phyloP scores from a whole-genome alignment of 2,888 invertebrate species.

The Pasiphila rectangulata region DNA sequence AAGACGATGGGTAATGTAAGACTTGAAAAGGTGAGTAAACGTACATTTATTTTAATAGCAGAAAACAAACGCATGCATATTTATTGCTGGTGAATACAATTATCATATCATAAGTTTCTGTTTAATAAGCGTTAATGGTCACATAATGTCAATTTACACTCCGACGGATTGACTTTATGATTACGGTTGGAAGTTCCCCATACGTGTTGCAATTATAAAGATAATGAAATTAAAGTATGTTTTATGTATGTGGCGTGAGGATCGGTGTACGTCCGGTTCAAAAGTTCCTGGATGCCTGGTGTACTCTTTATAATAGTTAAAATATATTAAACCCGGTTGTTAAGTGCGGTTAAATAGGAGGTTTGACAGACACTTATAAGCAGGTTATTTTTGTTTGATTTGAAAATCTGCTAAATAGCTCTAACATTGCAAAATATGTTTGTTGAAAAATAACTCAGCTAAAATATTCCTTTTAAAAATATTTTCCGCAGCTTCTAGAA shows the following conservation, averaged over 20 bases:
- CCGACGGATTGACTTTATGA: slow-evolving; percentile 30
- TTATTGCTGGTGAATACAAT: slow-evolving; percentile 24
- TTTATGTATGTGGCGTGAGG: slow-evolving; percentile 26
- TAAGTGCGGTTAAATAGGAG: background rate
- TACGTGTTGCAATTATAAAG: slow-evolving; percentile 26
- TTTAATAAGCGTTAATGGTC: slow-evolving; percentile 30
- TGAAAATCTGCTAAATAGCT: no score
- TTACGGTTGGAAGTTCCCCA: slow-evolving; percentile 30
- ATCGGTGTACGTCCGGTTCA: slow-evolving; percentile 51
- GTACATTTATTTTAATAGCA: background rate
- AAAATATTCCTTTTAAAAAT: background rate
- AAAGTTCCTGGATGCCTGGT: slow-evolving; percentile 27
- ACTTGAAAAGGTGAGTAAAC: background rate
- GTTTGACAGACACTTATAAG: background rate
- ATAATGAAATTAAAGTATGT: slow-evolving; percentile 19
- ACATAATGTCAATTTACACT: slow-evolving; percentile 27
- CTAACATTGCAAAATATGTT: no score
- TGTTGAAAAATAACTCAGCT: no score
- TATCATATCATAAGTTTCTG: slow-evolving; percentile 30
- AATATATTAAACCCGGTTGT: background rate
- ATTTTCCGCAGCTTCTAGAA: background rate
- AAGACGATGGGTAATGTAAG: background rate
- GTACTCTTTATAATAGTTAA: background rate
- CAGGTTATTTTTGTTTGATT: no score
- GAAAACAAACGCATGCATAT: slow-evolving; percentile 15